Evolutionary conservation across 92 coral and sea anemone species (phyloP), one percentile per base, ranked within the genome.

Genomic region (Zoanthus gigantus): DNA sequence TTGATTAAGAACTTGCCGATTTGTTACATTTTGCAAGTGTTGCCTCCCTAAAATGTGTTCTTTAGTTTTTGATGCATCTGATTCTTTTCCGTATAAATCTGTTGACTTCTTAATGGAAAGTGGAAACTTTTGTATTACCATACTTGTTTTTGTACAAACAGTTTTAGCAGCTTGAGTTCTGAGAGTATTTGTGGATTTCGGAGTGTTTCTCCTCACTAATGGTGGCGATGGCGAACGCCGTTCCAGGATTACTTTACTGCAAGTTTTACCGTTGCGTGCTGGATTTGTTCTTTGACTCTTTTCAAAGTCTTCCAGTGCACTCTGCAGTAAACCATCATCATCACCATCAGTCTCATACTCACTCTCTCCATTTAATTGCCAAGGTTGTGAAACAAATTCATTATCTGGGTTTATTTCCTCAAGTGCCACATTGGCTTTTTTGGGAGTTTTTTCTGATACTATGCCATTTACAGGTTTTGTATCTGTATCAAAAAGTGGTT

Each of bases 271-370:
- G 28, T 29, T 28, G 8, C 17, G 2, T 9, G 74, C 74, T 45
- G 85, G 7, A 6, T 74, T 37, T 7, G 52, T 17, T 42, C 56
- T 45, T 58, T 83, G 90, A 68, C 92, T 74, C 67, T 78, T 82
- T 79, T 91, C 94, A 11, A 88, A 88, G 61, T 93, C 94, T 29
- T 95, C 95, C 65, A 95, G 86, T 37, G 96, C 95, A 78, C 76
- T 89, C 53, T 89, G 86, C 58, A 95, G 91, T 4, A 92, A 34
- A 32, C 74, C 48, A 37, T 94, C 94, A 61, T 92, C 98, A 37
- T 87, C 93, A 71, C 56, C 83, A 13, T 46, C 85, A 37, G 42
- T 37, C 42, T 37, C 42, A 66, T 66, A 81, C 7, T 84, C 87
- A 50, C 81, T 63, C 9, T 77, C 94, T 34, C 93, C 93, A 7